These are phyloP conservation scores for Choloepus didactylus DNA, from an alignment of 2,797 vertebrate species.

Conservation along the genomic window DNA sequence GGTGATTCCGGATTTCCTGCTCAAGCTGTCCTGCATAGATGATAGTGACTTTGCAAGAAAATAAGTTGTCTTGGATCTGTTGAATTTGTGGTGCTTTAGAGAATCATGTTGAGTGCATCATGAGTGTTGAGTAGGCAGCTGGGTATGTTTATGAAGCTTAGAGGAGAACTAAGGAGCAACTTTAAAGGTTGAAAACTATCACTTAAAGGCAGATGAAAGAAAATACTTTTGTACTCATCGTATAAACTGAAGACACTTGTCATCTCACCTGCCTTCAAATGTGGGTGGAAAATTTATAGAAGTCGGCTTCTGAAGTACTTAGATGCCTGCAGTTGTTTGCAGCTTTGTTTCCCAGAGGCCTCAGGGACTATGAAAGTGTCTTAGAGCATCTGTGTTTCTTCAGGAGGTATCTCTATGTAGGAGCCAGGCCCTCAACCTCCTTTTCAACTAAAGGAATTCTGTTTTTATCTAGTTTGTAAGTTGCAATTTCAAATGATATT, in stretches of 20 bases:
- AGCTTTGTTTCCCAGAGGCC: background rate
- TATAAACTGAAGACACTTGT: background rate
- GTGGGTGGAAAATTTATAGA: background rate
- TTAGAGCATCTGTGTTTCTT: background rate
- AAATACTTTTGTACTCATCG: background rate
- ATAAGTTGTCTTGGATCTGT: background rate
- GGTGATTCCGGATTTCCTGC: background rate
- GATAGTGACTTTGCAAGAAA: background rate
- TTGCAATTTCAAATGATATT: background rate
- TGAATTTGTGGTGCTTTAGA: background rate
- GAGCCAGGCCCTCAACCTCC: background rate
- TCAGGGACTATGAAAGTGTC: background rate
- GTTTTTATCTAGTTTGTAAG: background rate
- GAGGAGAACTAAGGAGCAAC: background rate
- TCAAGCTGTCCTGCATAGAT: background rate
- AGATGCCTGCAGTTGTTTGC: background rate
- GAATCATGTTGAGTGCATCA: background rate
- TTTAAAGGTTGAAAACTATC: background rate
- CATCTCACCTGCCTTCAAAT: background rate
- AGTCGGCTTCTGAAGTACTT: background rate
- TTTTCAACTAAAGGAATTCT: background rate
- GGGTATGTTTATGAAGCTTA: background rate
- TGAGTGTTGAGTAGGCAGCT: background rate
- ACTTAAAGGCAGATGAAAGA: constrained; percentile 48
- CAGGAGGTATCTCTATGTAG: background rate